Percentiles rank a stretch among this genome's conserved stretches.
Conservation (phyloP, 2,888 invertebrate genomes). For the Heliconius charithonia region DNA sequence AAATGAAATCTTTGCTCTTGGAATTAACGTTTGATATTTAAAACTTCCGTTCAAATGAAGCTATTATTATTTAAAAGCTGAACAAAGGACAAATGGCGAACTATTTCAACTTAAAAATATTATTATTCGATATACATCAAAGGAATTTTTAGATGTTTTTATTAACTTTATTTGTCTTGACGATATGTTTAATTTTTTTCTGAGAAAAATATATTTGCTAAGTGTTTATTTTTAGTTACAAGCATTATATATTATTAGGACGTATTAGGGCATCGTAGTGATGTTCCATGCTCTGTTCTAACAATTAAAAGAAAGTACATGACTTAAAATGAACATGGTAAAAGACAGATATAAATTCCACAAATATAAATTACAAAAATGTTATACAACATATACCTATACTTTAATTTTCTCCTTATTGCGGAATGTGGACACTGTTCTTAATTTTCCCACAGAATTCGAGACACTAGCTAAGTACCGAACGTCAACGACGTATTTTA, state of each 20-base stretch:
- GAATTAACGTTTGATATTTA: slow-evolving; percentile 10
- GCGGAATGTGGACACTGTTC: no score
- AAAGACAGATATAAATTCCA: background rate
- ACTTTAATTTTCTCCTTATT: background rate
- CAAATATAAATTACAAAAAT: background rate
- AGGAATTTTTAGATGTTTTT: background rate
- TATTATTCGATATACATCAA: background rate
- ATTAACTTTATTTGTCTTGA: background rate
- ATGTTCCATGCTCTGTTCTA: background rate
- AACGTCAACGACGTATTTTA: no score
- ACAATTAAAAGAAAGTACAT: background rate
- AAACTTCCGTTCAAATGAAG: slow-evolving; percentile 6
- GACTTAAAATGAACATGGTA: background rate
- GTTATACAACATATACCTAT: background rate
- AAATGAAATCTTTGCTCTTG: slow-evolving; percentile 12
- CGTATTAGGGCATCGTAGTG: background rate
- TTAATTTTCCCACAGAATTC: no score
- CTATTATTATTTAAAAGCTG: background rate
- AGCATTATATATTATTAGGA: background rate
- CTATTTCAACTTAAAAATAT: background rate
- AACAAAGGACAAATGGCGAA: background rate
- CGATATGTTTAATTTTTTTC: background rate
- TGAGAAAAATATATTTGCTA: background rate
- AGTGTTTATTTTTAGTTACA: background rate
- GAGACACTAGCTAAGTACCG: no score